A percentile compares a stretch with the other conserved stretches of the same genome.
Evolutionary conservation across 2,888 invertebrate genomes (phyloP).

Genomic region (Junonia oenone): DNA sequence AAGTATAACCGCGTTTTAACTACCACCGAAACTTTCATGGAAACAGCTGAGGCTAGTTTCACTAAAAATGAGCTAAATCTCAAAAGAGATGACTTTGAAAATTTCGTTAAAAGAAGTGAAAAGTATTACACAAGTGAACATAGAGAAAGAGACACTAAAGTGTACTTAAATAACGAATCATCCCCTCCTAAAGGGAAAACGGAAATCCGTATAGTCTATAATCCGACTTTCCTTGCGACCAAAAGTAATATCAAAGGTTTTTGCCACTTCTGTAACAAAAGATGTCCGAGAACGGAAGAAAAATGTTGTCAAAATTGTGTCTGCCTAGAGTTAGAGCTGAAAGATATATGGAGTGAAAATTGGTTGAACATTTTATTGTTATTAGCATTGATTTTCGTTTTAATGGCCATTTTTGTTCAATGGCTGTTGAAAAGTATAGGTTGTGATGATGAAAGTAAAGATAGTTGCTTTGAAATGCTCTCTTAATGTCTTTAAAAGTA

Average conservation of each 20-base stretch:
- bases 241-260: slow-evolving; percentile 44
- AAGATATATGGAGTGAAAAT: slow-evolving; percentile 58
- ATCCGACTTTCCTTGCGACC: slow-evolving; percentile 62
- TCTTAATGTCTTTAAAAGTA: slow-evolving; percentile 3
- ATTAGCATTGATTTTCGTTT: slow-evolving; percentile 53
- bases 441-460: slow-evolving; percentile 38
- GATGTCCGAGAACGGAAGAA: slow-evolving; percentile 55
- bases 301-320: slow-evolving; percentile 62
- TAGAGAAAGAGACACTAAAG: slow-evolving; percentile 51
- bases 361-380: slow-evolving; percentile 66
- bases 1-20: slow-evolving; percentile 66
- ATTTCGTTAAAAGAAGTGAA: slow-evolving; percentile 69
- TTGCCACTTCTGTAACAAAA: slow-evolving; percentile 54
- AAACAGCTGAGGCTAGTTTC: slow-evolving; percentile 61
- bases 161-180: slow-evolving; percentile 45
- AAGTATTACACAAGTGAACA: slow-evolving; percentile 61
- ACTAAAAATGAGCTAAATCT: slow-evolving; percentile 55
- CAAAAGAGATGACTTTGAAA: slow-evolving; percentile 58
- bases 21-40: slow-evolving; percentile 62
- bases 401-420: slow-evolving; percentile 56
- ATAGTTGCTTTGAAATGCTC: slow-evolving; percentile 50
- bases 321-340: slow-evolving; percentile 56
- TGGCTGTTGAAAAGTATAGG: slow-evolving; percentile 50
- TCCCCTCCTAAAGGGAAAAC: slow-evolving; percentile 47
- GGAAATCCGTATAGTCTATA: slow-evolving; percentile 68